These are phyloP conservation scores for Dicroscelio sp. DNA, from an alignment of 2,888 invertebrate species.

Conservation along the genomic window DNA sequence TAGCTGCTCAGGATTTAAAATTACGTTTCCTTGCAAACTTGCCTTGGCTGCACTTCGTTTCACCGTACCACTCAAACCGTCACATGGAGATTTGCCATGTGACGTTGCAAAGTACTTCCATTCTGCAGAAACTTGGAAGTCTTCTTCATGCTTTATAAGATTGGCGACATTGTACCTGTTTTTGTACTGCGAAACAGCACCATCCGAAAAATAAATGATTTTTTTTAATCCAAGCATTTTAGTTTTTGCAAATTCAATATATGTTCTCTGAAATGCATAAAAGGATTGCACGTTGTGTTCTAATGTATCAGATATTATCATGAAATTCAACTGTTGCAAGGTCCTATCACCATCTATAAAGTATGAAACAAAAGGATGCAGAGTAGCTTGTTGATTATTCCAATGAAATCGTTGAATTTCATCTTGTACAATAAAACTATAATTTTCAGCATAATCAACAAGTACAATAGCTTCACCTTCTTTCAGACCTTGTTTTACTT, in stretches of 20 bases:
- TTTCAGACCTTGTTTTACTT: neutral
- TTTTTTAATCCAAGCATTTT: neutral
- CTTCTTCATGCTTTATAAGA: slow-evolving; percentile 5
- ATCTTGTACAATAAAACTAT: slow-evolving; percentile 42
- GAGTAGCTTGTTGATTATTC: slow-evolving; percentile 37
- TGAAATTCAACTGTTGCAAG: slow-evolving; percentile 5
- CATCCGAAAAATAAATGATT: slow-evolving; percentile 19
- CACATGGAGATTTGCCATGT: slow-evolving; percentile 54
- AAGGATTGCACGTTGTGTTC: slow-evolving; percentile 32
- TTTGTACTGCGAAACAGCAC: slow-evolving; percentile 24
- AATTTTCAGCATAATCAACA: slow-evolving; percentile 44
- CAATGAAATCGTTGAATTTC: slow-evolving; percentile 26
- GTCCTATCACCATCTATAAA: neutral
- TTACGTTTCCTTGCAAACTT: slow-evolving; percentile 16
- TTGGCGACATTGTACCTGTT: neutral
- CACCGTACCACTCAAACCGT: slow-evolving; percentile 53
- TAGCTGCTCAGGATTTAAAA: slow-evolving; percentile 26
- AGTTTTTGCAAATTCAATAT: slow-evolving; percentile 15
- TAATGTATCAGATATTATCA: slow-evolving; percentile 11
- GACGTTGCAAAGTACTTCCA: slow-evolving; percentile 52
- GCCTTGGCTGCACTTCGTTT: slow-evolving; percentile 28
- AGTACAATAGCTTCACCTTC: slow-evolving; percentile 7
- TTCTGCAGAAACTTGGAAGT: slow-evolving; percentile 12
- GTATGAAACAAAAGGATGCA: slow-evolving; percentile 29
- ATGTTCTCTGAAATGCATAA: slow-evolving; percentile 21